Evolutionary conservation across 2,888 invertebrate genomes (phyloP).

Genomic region (Hypomecis atomaria): DNA sequence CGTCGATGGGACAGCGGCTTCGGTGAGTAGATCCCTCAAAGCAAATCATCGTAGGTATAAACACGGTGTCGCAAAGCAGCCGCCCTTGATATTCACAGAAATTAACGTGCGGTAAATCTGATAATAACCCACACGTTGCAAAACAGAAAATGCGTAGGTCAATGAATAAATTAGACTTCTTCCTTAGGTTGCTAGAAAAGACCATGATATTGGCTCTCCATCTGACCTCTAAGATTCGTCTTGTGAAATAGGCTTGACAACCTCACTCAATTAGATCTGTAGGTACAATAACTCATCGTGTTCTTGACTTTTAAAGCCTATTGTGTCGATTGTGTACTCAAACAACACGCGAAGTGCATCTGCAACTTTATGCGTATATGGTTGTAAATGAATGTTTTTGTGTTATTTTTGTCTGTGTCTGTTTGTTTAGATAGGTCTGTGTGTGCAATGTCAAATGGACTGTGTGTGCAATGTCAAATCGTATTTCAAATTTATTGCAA

Average conservation of each 20-base stretch:
- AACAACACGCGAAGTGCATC: slow-evolving; percentile 17
- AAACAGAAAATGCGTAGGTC: slow-evolving; percentile 13
- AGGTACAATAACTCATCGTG: slow-evolving; percentile 31
- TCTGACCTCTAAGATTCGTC: slow-evolving; percentile 36
- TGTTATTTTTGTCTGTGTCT: neutral
- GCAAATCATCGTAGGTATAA: neutral
- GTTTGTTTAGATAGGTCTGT: neutral
- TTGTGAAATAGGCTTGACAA: slow-evolving; percentile 40
- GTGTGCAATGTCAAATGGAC: neutral
- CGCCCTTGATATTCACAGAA: slow-evolving; percentile 22
- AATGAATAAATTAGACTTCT: slow-evolving; percentile 22
- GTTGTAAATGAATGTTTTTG: slow-evolving; percentile 9
- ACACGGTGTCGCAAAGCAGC: slow-evolving; percentile 16
- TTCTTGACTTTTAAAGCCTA: slow-evolving; percentile 43
- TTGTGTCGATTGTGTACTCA: slow-evolving; percentile 27
- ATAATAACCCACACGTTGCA: slow-evolving; percentile 9
- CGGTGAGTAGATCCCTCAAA: too few species aligned
- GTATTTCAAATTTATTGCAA: too few species aligned
- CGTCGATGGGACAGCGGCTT: too few species aligned
- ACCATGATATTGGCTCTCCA: slow-evolving; percentile 36
- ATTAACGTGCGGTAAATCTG: slow-evolving; percentile 16
- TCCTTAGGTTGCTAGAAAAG: slow-evolving; percentile 20
- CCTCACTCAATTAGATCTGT: slow-evolving; percentile 33
- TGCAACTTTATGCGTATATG: slow-evolving; percentile 6
- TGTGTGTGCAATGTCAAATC: neutral